Percentiles rank a stretch among this genome's conserved stretches.
Conservation (phyloP, 2,888 invertebrate genomes). For the Archips xylosteana region DNA sequence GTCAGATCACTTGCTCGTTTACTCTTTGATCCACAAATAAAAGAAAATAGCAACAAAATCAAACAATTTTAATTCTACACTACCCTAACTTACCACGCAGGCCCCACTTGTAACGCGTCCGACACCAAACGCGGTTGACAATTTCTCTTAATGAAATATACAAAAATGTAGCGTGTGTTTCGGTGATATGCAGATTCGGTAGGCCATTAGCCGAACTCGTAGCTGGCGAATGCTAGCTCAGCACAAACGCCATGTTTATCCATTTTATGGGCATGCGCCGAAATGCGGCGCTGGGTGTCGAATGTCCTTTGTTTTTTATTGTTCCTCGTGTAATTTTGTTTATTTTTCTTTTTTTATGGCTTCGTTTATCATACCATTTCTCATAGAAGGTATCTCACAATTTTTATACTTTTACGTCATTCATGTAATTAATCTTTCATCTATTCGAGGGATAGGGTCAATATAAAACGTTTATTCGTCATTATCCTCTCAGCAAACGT, state of each 20-base stretch:
- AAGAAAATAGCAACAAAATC: neutral
- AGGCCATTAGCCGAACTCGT: conserved; percentile 30
- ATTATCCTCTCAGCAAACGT: too few relatives aligned
- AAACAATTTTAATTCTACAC: neutral
- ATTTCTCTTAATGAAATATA: conserved; percentile 13
- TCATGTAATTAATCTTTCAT: neutral
- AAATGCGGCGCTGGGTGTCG: conserved; percentile 15
- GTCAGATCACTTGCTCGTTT: too few relatives aligned
- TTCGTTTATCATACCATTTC: neutral
- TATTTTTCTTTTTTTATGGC: neutral
- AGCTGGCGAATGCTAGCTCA: conserved; percentile 30
- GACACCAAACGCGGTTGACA: conserved; percentile 18
- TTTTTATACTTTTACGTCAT: neutral
- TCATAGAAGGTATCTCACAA: neutral
- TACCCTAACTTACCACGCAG: neutral
- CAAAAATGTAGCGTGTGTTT: conserved; percentile 36
- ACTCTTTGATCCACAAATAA: neutral
- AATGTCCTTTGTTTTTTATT: conserved; percentile 23
- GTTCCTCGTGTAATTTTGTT: conserved; percentile 2
- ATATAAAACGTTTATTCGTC: too few relatives aligned
- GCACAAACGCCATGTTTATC: conserved; percentile 30
- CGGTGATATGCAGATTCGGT: conserved; percentile 38
- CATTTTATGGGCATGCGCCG: conserved; percentile 30
- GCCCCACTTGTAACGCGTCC: conserved; percentile 10
- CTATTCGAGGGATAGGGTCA: too few relatives aligned